phyloP scores from a whole-genome alignment of 2,113 vertebrate genomes.

The Marcusenius ussheri region DNA sequence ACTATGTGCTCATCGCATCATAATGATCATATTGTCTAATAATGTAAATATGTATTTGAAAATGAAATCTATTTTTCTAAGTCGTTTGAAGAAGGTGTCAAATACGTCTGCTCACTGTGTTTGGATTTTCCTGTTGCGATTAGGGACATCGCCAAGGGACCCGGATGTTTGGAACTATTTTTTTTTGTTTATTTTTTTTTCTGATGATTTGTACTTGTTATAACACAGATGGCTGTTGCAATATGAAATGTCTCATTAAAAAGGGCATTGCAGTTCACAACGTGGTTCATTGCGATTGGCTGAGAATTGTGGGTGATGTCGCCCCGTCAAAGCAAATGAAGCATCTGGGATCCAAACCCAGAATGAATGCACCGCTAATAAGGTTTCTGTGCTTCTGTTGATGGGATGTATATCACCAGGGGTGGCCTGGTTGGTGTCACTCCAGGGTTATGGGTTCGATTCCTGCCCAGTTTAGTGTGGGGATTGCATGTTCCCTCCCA shows the following conservation, averaged over 20 bases:
- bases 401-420: not conserved
- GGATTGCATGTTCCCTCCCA: not conserved
- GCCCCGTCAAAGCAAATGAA: too few relatives aligned
- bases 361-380: not conserved
- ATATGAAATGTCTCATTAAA: constrained; percentile 68
- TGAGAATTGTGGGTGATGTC: not conserved
- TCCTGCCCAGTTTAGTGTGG: not conserved
- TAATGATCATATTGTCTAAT: constrained; percentile 64
- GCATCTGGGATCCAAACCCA: not conserved
- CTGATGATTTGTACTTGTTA: constrained; percentile 68
- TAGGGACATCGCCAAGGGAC: constrained; percentile 46
- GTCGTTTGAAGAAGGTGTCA: constrained; percentile 69
- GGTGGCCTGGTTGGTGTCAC: not conserved
- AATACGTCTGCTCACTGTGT: constrained; percentile 65
- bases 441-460: not conserved
- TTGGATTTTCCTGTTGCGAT: constrained; percentile 57
- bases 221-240: constrained; percentile 61
- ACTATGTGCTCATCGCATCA: constrained; percentile 31
- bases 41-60: constrained; percentile 80
- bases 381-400: not conserved
- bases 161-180: constrained; percentile 51
- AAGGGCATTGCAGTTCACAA: constrained; percentile 36
- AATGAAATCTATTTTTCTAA: constrained; percentile 86
- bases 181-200: constrained; percentile 43
- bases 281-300: not conserved